Conservation (phyloP, 2,797 vertebrate species). For the Crenichthys baileyi region DNA sequence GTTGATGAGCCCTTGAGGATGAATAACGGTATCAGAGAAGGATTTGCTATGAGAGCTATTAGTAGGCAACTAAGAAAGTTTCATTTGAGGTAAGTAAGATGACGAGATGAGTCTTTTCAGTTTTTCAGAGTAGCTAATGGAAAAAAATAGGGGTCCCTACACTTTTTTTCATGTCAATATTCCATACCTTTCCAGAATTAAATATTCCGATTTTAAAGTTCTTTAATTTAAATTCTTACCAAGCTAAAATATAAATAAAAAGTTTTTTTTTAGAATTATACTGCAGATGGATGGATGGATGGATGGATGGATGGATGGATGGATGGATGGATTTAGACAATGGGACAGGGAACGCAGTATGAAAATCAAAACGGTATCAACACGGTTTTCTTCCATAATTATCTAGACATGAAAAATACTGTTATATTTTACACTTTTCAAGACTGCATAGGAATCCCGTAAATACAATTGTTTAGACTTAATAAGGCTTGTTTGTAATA, state of each 20-base stretch:
- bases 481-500: neutral
- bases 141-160: neutral
- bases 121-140: neutral
- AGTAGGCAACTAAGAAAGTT: constrained; percentile 47
- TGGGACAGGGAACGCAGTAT: neutral
- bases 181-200: neutral
- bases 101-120: constrained; percentile 9
- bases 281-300: no score
- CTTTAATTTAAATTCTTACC: neutral
- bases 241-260: no score
- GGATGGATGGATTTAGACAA: neutral
- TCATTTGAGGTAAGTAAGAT: constrained; percentile 37
- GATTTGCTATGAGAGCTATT: constrained; percentile 48
- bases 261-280: no score
- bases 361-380: neutral
- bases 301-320: neutral
- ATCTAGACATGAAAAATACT: neutral
- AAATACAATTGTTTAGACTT: neutral
- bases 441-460: neutral
- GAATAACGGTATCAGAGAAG: constrained; percentile 64
- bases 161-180: neutral
- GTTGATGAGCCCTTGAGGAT: constrained; percentile 73
- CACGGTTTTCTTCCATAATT: neutral
- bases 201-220: no score
- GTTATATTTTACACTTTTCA: neutral